Conservation (phyloP, 2,888 invertebrate genomes). For the Onthophagus sagittarius region DNA sequence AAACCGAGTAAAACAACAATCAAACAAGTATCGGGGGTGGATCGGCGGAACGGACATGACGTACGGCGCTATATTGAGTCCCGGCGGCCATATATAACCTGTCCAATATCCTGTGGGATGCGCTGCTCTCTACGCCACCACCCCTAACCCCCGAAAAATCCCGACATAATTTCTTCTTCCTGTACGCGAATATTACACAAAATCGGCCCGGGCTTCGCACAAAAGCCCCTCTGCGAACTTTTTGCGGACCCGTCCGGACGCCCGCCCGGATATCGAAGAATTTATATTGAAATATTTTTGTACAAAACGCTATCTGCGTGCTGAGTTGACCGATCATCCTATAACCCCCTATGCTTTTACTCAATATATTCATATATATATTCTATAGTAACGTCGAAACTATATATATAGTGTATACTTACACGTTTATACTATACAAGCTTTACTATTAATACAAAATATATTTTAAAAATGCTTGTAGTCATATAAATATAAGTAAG, state of each 20-base stretch:
- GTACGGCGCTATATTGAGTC: constrained; percentile 38
- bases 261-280: constrained; percentile 7
- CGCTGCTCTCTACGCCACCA: neutral
- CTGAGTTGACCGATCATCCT: neutral
- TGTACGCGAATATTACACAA: neutral
- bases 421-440: no score
- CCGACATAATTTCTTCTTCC: constrained; percentile 12
- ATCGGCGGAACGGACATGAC: constrained; percentile 36
- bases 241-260: neutral
- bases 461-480: no score
- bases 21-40: constrained; percentile 35
- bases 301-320: constrained; percentile 3
- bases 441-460: no score
- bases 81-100: constrained; percentile 38
- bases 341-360: neutral
- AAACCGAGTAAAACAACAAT: constrained; percentile 38
- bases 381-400: no score
- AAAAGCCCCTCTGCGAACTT: constrained; percentile 5
- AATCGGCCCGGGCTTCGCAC: constrained; percentile 1
- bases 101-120: constrained; percentile 37
- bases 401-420: no score
- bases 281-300: constrained; percentile 13
- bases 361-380: neutral
- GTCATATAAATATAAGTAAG: no score
- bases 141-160: constrained; percentile 3